phyloP scores from a whole-genome alignment of 1,140 invertebrate species.

The Berghia stephanieae region DNA sequence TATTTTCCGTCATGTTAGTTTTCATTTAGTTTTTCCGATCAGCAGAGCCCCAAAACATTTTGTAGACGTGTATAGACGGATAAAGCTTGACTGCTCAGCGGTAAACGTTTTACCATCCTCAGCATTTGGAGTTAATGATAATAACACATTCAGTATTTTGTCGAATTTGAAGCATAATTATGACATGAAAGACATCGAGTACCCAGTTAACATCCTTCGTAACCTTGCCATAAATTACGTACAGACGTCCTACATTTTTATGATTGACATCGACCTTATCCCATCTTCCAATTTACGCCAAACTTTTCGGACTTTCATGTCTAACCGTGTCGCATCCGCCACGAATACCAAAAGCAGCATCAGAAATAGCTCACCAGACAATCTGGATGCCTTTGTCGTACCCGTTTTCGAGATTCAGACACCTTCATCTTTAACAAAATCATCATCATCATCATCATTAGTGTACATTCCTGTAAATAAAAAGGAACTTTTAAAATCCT shows the following conservation, averaged over 20 bases:
- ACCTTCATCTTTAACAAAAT: too few species aligned
- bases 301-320: conserved; percentile 61
- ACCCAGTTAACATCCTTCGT: conserved; percentile 72
- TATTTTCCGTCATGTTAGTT: conserved; percentile 75
- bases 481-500: conserved; percentile 78
- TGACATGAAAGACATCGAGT: conserved; percentile 60
- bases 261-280: conserved; percentile 73
- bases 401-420: conserved; percentile 85
- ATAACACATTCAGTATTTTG: too few species aligned
- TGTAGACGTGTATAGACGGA: too few species aligned
- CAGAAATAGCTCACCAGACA: conserved; percentile 18
- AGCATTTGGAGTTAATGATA: too few species aligned
- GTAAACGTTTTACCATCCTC: too few species aligned
- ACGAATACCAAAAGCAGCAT: background rate
- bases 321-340: background rate
- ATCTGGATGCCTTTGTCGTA: conserved; percentile 86
- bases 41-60: conserved; percentile 46
- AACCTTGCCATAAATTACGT: conserved; percentile 70
- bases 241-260: conserved; percentile 69
- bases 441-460: too few species aligned
- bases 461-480: conserved; percentile 81
- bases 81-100: too few species aligned
- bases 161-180: too few species aligned
- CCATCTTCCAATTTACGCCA: conserved; percentile 67
- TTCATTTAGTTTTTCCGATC: conserved; percentile 77